A percentile compares a stretch with the other conserved stretches of the same genome.
Conservation (phyloP, 1,140 invertebrate species). For the Radopholus similis region DNA sequence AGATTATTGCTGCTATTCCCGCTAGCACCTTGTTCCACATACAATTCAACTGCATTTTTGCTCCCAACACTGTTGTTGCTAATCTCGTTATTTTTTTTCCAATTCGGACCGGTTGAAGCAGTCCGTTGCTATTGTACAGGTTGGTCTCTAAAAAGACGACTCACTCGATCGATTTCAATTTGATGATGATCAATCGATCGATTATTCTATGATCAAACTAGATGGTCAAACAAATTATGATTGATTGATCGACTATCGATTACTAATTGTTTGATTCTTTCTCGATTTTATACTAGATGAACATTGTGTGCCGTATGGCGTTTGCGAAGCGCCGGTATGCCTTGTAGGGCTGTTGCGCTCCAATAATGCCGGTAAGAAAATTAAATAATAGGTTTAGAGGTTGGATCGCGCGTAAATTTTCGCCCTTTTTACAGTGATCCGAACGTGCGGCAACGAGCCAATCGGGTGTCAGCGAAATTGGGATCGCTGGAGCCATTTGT, state of each 20-base stretch:
- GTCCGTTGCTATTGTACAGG: constrained; percentile 32
- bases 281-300: constrained; percentile 12
- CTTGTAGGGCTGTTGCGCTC: constrained; percentile 23
- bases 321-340: constrained; percentile 29
- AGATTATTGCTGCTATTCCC: background rate
- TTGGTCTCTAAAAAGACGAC: background rate
- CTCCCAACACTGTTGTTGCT: constrained; percentile 3
- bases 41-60: background rate
- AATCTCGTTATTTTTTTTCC: constrained; percentile 7
- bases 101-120: background rate
- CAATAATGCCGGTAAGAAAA: constrained; percentile 14
- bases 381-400: background rate
- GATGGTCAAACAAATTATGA: background rate
- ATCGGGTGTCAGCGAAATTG: constrained; percentile 39
- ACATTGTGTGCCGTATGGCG: constrained; percentile 30
- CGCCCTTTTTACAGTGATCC: constrained; percentile 29
- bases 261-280: background rate
- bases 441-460: constrained; percentile 48
- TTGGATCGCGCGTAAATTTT: background rate
- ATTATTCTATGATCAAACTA: background rate
- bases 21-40: background rate
- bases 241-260: background rate
- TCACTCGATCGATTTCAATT: background rate
- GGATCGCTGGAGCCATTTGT: constrained; percentile 41
- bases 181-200: background rate